phyloP scores from a whole-genome alignment of 2,113 vertebrate species.

The Callopanchax toddi region DNA sequence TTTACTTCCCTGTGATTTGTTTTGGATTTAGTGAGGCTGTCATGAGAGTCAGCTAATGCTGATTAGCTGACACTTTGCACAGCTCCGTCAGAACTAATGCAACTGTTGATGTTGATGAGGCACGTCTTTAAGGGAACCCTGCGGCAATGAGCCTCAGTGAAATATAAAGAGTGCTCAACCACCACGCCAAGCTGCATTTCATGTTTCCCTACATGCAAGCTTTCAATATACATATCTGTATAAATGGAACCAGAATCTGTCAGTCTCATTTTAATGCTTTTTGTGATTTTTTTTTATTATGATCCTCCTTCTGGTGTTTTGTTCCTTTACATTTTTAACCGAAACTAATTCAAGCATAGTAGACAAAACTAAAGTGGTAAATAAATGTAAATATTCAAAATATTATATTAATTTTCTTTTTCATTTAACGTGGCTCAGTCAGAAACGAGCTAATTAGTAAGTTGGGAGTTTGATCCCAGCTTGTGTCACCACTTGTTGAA shows the following conservation, averaged over 20 bases:
- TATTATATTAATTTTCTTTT: too few relatives aligned
- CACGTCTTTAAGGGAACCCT: conserved; percentile 22
- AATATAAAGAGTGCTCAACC: conserved; percentile 2
- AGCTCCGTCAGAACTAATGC: conserved; percentile 34
- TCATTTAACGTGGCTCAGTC: too few relatives aligned
- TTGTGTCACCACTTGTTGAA: too few relatives aligned
- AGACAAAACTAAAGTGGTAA: too few relatives aligned
- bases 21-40: conserved; percentile 7
- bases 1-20: conserved; percentile 15
- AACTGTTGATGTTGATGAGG: conserved; percentile 31
- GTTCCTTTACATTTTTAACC: too few relatives aligned
- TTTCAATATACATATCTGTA: neutral
- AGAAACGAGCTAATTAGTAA: too few relatives aligned
- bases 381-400: too few relatives aligned
- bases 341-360: too few relatives aligned
- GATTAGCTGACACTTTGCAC: conserved; percentile 25
- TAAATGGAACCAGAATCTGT: neutral
- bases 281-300: too few relatives aligned
- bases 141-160: conserved; percentile 21
- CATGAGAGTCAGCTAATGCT: conserved; percentile 16
- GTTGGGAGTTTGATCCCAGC: too few relatives aligned
- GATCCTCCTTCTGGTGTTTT: too few relatives aligned
- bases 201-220: neutral
- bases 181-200: neutral
- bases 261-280: neutral